These are phyloP conservation scores for Stenodema calcarata DNA, from an alignment of 2,888 invertebrate genomes.

Conservation along the genomic window DNA sequence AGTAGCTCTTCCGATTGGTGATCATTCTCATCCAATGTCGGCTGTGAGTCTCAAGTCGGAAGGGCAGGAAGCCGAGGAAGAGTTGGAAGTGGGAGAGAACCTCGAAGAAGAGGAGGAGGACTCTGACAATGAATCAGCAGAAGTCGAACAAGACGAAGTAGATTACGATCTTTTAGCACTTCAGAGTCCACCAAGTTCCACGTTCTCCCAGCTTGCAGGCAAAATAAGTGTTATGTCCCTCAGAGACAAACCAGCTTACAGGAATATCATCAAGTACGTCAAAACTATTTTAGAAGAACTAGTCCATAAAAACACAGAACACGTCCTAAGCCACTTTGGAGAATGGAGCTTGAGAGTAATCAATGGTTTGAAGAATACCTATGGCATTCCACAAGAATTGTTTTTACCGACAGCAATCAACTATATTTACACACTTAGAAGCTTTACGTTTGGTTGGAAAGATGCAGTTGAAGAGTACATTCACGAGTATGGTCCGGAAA, in stretches of 20 bases:
- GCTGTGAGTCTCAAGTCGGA: neutral
- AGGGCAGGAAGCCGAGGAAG: neutral
- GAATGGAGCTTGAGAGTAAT: slow-evolving; percentile 32
- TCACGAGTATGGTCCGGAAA: slow-evolving; percentile 36
- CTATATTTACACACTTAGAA: slow-evolving; percentile 15
- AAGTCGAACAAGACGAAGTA: neutral
- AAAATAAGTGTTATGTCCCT: neutral
- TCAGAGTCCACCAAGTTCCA: slow-evolving; percentile 17
- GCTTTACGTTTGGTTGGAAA: slow-evolving; percentile 29
- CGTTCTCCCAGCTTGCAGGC: slow-evolving; percentile 15
- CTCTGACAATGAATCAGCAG: neutral
- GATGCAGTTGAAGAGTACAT: slow-evolving; percentile 38
- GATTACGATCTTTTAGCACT: slow-evolving; percentile 4
- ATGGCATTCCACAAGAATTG: slow-evolving; percentile 22
- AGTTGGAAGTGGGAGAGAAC: neutral
- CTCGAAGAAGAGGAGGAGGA: too few species aligned
- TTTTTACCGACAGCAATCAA: slow-evolving; percentile 28
- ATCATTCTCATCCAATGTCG: neutral
- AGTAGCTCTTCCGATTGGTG: neutral
- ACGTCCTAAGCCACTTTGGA: slow-evolving; percentile 25
- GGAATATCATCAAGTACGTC: slow-evolving; percentile 14
- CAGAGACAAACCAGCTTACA: slow-evolving; percentile 17
- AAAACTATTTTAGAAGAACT: slow-evolving; percentile 26
- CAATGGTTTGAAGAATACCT: slow-evolving; percentile 6
- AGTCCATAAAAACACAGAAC: slow-evolving; percentile 15